phyloP scores from a whole-genome alignment of 1,140 invertebrate species.

The Nymphalis io region DNA sequence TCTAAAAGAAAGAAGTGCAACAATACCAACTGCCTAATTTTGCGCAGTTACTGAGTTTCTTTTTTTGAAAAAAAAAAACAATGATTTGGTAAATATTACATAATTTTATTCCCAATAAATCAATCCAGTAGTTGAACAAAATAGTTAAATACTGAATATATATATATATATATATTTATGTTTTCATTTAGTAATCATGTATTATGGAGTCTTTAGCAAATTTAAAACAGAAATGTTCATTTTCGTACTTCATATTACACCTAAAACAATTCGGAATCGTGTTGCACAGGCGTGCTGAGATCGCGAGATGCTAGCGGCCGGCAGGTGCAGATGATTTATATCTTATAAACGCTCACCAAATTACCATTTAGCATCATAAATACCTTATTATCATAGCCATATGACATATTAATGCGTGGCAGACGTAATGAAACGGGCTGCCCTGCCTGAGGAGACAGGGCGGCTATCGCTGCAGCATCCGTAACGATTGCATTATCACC shows the following conservation, averaged over 20 bases:
- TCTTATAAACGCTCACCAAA: conserved; percentile 48
- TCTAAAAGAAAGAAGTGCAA: no score
- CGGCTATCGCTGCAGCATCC: conserved; percentile 44
- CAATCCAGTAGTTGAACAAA: no score
- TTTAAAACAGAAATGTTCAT: background rate
- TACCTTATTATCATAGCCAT: conserved; percentile 49
- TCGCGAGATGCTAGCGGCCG: conserved; percentile 44
- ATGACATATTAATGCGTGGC: conserved; percentile 46
- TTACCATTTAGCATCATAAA: conserved; percentile 47
- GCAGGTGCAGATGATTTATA: conserved; percentile 58
- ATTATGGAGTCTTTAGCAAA: background rate
- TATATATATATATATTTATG: no score
- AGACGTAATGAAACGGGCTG: conserved; percentile 16
- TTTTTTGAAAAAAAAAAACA: no score
- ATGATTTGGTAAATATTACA: no score
- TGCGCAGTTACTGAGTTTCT: no score
- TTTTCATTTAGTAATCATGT: background rate
- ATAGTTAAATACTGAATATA: no score
- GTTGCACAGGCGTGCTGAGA: conserved; percentile 46
- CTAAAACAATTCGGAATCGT: conserved; percentile 37
- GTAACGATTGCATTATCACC: conserved; percentile 46
- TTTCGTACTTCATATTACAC: background rate
- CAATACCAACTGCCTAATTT: no score
- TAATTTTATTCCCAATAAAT: no score
- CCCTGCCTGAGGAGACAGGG: conserved; percentile 42